Base-by-base conservation (phyloP, 2,888 invertebrate species). In the Drymonia ruficornis region DNA sequence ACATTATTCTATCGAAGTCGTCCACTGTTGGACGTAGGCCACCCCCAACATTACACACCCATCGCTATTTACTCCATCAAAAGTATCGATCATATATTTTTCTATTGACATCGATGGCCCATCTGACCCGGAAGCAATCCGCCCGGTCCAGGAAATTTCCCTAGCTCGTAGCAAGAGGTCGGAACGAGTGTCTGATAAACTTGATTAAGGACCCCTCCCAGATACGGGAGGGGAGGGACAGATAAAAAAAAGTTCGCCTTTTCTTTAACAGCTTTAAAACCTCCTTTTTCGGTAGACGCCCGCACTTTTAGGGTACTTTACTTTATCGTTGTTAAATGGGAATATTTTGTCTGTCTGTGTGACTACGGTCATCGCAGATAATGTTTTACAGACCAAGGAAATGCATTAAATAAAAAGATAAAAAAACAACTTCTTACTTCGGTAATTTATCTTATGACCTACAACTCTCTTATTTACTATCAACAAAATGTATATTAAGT, bases 101-200 rank as follows among this genome's bases (percentile, higher is more conserved):
- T 40, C 36, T 40, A 40, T 40, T 36, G 16, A 40, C 38, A 15
- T 8, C 40, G 13, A 36, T 1, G 38, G 38, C 3, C 31, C 12
- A 31, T 11, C 15, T 11, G 60, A 61, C 52, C 64, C 68, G 66
- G 72, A 68, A 74, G 69, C 63, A 68, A 77, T 67, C 62, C 57
- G 64, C 63, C 64, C 68, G 61, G 61, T 57, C 59, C 57, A 65
- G 62, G 61, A 65, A 70, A 71, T 74, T 70, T 69, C 62, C 67
- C 69, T 72, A 68, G 70, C 58, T 70, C 59, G 64, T 67, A 78
- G 76, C 73, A 63, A 70, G 64, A 52, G 60, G 56, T 70, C 60
- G 66, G 70, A 74, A 70, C 64, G 70, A 67, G 69, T 65, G 60
- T 65, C 65, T 61, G 71, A 78, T 77, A 76, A 81, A 82, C 71